These are phyloP conservation scores for Sparidentex hasta DNA, from an alignment of 2,797 vertebrate genomes.

Conservation along the genomic window DNA sequence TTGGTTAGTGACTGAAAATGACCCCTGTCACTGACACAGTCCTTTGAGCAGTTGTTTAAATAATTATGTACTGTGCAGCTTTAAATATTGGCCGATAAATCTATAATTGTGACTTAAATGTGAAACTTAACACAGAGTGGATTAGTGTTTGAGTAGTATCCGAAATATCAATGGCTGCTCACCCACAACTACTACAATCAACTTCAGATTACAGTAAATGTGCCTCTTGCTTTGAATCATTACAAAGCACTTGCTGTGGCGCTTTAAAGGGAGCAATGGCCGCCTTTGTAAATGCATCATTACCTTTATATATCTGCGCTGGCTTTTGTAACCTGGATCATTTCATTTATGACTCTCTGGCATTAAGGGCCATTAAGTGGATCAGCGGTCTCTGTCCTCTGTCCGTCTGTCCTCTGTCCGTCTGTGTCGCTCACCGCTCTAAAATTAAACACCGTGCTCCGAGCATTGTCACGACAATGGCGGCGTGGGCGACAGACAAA, in stretches of 20 bases:
- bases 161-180: neutral
- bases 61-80: neutral
- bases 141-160: no score
- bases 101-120: neutral
- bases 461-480: constrained; percentile 61
- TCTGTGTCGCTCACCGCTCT: constrained; percentile 36
- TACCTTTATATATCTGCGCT: constrained; percentile 8
- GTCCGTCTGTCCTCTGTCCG: constrained; percentile 29
- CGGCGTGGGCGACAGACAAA: constrained; percentile 32
- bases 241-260: constrained; percentile 1
- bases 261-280: neutral
- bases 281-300: constrained; percentile 12
- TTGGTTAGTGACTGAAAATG: neutral
- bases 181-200: neutral
- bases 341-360: constrained; percentile 39
- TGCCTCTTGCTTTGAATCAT: neutral
- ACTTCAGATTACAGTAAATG: neutral
- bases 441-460: constrained; percentile 57
- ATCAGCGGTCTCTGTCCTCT: constrained; percentile 50
- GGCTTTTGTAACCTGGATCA: constrained; percentile 12
- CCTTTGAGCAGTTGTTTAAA: neutral
- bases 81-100: neutral
- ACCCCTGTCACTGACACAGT: neutral
- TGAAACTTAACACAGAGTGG: neutral
- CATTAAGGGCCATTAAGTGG: constrained; percentile 28